A percentile compares a stretch with the other conserved stretches of the same genome.
Conservation (phyloP, 2,113 vertebrate species). For the Laticauda laticaudata region DNA sequence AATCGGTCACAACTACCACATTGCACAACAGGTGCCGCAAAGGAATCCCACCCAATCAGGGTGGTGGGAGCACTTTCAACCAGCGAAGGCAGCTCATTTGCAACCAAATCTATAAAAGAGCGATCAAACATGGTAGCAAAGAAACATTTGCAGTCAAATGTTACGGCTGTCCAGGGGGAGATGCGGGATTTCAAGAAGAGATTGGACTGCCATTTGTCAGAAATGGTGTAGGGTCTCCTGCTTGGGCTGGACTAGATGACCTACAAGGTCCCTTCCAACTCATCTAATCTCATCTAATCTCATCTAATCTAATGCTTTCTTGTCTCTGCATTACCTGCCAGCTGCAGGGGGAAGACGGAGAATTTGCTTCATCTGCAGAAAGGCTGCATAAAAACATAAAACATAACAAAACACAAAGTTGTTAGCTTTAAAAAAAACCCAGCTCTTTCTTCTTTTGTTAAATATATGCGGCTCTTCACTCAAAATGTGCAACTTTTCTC, state of each 20-base stretch:
- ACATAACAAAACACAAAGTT: conserved; percentile 22
- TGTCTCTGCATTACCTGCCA: conserved; percentile 79
- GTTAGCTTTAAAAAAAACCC: neutral
- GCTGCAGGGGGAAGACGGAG: conserved; percentile 75
- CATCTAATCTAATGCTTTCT: neutral
- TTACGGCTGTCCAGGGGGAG: neutral
- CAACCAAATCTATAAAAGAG: neutral
- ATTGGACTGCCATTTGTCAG: too few species aligned
- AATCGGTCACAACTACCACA: neutral
- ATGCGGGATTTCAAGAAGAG: neutral
- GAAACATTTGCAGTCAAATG: neutral
- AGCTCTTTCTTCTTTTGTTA: neutral
- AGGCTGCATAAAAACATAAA: conserved; percentile 69
- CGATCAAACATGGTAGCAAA: neutral
- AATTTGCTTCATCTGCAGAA: conserved; percentile 85
- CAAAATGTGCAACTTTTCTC: neutral
- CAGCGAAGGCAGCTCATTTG: neutral
- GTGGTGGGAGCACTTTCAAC: neutral
- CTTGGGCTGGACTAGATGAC: too few species aligned
- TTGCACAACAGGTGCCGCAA: neutral
- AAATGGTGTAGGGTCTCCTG: too few species aligned
- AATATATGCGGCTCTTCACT: neutral
- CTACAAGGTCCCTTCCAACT: too few species aligned
- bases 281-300: too few species aligned
- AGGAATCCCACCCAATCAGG: neutral